Percentiles rank a stretch among this genome's conserved stretches.
Evolutionary conservation across 1,140 invertebrate species (phyloP).

Genomic region (Paraescarpia echinospica): DNA sequence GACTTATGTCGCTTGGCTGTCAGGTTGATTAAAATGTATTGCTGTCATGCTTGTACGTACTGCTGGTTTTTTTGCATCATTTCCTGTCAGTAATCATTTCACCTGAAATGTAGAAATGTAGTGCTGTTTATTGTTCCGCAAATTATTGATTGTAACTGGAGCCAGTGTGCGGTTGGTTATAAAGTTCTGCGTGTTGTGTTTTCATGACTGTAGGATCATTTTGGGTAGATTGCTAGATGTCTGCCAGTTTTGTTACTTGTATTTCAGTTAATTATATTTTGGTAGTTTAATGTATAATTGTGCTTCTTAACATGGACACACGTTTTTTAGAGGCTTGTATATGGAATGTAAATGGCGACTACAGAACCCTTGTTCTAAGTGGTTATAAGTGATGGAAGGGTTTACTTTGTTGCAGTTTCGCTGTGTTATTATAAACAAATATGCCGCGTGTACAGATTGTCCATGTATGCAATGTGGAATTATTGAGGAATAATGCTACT

Average conservation of each 20-base stretch:
- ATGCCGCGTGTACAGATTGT: too few species aligned
- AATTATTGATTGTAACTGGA: neutral
- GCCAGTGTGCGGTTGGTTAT: neutral
- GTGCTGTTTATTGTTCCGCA: neutral
- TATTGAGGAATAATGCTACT: too few species aligned
- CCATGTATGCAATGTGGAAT: too few species aligned
- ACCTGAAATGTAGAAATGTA: neutral
- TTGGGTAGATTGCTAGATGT: neutral
- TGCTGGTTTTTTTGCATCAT: neutral
- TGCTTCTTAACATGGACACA: neutral
- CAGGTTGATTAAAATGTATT: neutral
- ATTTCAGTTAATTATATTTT: neutral
- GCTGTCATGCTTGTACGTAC: too few species aligned
- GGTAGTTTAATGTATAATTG: neutral
- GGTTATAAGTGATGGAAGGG: neutral
- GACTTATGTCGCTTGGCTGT: too few species aligned
- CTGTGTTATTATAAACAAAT: neutral
- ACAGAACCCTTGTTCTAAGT: neutral
- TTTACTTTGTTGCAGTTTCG: neutral
- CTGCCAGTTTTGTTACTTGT: neutral
- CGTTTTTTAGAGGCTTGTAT: too few species aligned
- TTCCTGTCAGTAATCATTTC: neutral
- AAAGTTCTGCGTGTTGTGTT: neutral
- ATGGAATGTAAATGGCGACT: neutral
- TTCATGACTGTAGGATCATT: neutral